phyloP scores from a whole-genome alignment of 2,888 invertebrate species.

The Therioaphis trifolii region DNA sequence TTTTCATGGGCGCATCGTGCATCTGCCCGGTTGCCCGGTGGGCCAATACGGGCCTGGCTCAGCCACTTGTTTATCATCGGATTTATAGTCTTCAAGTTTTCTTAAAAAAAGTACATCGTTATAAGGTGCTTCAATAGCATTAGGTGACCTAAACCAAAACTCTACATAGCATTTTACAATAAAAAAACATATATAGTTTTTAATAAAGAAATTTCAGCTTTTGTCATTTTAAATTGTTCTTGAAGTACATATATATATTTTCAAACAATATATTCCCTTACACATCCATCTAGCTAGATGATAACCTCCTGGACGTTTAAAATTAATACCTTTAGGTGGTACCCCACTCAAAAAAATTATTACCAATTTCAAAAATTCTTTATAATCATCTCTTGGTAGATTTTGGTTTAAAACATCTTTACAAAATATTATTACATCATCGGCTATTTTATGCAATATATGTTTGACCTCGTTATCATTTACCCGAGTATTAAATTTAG shows the following conservation, averaged over 20 bases:
- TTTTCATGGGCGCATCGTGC: too few relatives aligned
- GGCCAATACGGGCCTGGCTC: too few relatives aligned
- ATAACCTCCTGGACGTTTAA: slow-evolving; percentile 17
- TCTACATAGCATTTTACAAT: too few relatives aligned
- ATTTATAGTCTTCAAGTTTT: too few relatives aligned
- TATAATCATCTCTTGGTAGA: slow-evolving; percentile 45
- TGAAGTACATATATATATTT: slow-evolving; percentile 33
- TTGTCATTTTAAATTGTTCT: too few relatives aligned
- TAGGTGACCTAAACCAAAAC: too few relatives aligned
- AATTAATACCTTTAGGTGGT: not conserved
- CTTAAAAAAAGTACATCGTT: too few relatives aligned
- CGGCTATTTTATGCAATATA: slow-evolving; percentile 1
- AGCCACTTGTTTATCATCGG: too few relatives aligned
- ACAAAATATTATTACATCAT: not conserved
- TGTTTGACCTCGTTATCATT: slow-evolving; percentile 3
- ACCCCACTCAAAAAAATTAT: slow-evolving; percentile 39
- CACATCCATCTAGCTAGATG: slow-evolving; percentile 8
- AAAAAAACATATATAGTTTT: too few relatives aligned
- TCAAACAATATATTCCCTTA: not conserved
- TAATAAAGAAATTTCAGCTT: too few relatives aligned
- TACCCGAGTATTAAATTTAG: not conserved
- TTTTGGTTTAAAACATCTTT: not conserved
- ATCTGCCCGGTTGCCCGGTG: too few relatives aligned
- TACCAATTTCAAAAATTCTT: slow-evolving; percentile 35
- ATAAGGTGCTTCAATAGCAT: too few relatives aligned